Conservation (phyloP, 2,888 invertebrate genomes). For the Margaritifera margaritifera region DNA sequence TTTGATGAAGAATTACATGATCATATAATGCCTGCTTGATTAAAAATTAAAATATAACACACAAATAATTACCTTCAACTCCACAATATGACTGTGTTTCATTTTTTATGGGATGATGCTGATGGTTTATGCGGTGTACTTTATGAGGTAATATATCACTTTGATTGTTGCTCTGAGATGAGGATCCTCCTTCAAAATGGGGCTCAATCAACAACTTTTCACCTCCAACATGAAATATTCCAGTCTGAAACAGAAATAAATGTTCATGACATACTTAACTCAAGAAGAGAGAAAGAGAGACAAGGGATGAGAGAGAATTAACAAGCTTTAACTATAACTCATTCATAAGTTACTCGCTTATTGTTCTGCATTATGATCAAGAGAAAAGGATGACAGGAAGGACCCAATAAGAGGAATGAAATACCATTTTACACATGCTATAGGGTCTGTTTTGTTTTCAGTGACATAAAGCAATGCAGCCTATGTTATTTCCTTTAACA, state of each 20-base stretch:
- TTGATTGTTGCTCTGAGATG: slow-evolving; percentile 29
- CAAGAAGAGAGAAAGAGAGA: no score
- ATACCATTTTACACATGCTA: no score
- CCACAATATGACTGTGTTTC: slow-evolving; percentile 24
- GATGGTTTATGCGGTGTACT: slow-evolving; percentile 36
- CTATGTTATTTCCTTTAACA: no score
- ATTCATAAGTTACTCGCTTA: slow-evolving; percentile 1
- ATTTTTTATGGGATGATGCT: slow-evolving; percentile 28
- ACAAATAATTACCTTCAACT: slow-evolving; percentile 23
- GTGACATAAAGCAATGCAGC: no score
- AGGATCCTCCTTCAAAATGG: slow-evolving; percentile 26
- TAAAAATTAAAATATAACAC: slow-evolving; percentile 8
- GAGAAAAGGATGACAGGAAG: slow-evolving; percentile 3
- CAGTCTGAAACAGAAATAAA: slow-evolving; percentile 48
- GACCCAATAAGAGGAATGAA: not conserved
- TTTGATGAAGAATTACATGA: no score
- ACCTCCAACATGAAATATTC: slow-evolving; percentile 46
- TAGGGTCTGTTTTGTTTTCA: no score
- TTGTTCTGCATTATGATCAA: slow-evolving; percentile 2
- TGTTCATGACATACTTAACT: no score
- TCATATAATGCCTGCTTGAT: not conserved
- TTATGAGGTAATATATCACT: slow-evolving; percentile 39
- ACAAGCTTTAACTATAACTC: no score
- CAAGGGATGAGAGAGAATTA: no score
- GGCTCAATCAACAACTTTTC: slow-evolving; percentile 56